Conservation (phyloP, 2,113 vertebrate species). For the Chaetorhynchus papuensis region DNA sequence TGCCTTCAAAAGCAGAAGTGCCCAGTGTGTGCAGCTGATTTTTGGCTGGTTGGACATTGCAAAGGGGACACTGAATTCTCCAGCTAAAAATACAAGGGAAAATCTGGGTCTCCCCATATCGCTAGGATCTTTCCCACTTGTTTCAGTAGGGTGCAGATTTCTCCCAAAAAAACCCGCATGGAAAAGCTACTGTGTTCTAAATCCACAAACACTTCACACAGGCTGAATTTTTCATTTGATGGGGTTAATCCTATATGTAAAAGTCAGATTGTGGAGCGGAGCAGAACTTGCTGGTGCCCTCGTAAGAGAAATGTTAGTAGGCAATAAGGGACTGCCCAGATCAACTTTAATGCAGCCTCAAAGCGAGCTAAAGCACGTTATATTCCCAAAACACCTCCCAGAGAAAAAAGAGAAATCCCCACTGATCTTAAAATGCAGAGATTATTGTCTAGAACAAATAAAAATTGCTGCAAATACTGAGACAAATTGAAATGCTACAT, state of each 20-base stretch:
- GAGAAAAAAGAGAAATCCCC: neutral
- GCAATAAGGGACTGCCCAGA: neutral
- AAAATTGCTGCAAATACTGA: neutral
- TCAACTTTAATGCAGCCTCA: neutral
- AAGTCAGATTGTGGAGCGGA: neutral
- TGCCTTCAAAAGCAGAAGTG: neutral
- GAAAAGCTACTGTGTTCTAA: neutral
- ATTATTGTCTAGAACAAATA: neutral
- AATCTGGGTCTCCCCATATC: neutral
- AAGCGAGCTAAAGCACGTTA: neutral
- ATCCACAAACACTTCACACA: neutral
- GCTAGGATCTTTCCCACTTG: neutral
- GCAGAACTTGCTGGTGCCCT: neutral
- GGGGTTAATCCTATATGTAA: neutral
- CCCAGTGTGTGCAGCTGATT: neutral
- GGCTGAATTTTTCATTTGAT: neutral
- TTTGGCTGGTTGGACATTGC: neutral
- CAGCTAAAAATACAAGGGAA: neutral
- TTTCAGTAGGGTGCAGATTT: neutral
- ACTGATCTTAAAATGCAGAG: neutral
- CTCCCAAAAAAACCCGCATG: rapidly evolving
- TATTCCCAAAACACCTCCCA: neutral
- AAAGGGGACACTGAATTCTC: neutral
- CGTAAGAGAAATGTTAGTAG: neutral
- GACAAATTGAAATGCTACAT: neutral